Conservation (phyloP, 2,888 invertebrate genomes). For the Eupithecia centaureata region DNA sequence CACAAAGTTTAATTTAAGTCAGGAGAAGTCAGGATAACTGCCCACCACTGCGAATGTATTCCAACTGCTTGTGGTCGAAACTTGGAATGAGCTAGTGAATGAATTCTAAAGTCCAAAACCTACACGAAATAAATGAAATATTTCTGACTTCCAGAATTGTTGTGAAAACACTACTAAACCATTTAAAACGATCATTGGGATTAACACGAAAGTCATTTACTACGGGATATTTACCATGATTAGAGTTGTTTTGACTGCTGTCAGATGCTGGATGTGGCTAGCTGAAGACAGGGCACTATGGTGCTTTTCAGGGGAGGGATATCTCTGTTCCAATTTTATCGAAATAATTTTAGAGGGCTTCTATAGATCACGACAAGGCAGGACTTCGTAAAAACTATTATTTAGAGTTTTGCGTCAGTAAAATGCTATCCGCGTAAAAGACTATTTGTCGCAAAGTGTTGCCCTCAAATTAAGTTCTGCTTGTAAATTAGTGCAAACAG, state of each 20-base stretch:
- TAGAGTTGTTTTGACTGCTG: no score
- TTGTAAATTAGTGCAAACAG: constrained; percentile 42
- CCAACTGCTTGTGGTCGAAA: constrained; percentile 30
- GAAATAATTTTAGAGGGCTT: no score
- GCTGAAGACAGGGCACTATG: no score
- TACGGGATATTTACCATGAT: no score
- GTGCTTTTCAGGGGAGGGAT: no score
- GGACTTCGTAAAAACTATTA: no score
- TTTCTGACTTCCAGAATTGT: not conserved
- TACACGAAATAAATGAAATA: constrained; percentile 13
- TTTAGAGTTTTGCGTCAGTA: not conserved
- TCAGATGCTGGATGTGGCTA: no score
- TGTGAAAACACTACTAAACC: not conserved
- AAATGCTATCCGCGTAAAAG: not conserved
- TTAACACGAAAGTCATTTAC: no score
- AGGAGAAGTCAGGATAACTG: constrained; percentile 27
- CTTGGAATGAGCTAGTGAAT: constrained; percentile 19
- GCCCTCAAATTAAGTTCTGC: constrained; percentile 30
- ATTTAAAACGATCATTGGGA: no score
- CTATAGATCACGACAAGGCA: no score
- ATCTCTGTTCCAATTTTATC: no score
- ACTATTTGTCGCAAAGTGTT: constrained; percentile 13
- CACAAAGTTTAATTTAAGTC: constrained; percentile 35
- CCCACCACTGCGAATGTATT: constrained; percentile 29
- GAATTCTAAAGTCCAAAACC: constrained; percentile 7